Conservation (phyloP, 1,140 invertebrate species). For the Drosophila saltans region DNA sequence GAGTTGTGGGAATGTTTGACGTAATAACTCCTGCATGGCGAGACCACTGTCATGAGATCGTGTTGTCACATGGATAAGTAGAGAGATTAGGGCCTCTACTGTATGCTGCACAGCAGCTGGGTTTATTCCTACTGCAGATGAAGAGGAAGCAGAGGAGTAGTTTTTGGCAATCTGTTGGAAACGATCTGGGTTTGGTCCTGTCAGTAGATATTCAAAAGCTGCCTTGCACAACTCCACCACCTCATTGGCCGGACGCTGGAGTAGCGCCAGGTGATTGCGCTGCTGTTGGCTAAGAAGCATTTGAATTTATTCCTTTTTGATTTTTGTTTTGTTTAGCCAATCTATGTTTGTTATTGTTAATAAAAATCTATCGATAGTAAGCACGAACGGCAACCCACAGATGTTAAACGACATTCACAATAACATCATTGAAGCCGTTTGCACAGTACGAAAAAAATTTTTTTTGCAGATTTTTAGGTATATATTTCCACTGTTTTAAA, state of each 20-base stretch:
- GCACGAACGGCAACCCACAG: not conserved
- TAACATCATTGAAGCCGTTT: not conserved
- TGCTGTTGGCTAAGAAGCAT: constrained; percentile 62
- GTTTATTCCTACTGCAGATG: constrained; percentile 8
- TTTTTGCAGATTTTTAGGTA: too few species aligned
- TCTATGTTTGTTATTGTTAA: constrained; percentile 1
- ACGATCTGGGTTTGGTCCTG: constrained; percentile 60
- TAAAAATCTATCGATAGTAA: not conserved
- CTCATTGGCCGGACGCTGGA: constrained; percentile 56
- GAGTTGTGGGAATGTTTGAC: constrained; percentile 54
- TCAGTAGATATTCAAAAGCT: constrained; percentile 74
- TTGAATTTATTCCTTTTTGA: not conserved
- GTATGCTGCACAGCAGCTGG: constrained; percentile 46
- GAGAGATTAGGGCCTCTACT: constrained; percentile 71
- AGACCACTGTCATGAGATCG: constrained; percentile 31
- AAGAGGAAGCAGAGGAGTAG: constrained; percentile 26
- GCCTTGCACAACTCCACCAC: constrained; percentile 73
- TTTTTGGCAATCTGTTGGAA: constrained; percentile 66
- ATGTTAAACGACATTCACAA: not conserved
- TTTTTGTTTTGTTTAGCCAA: constrained; percentile 3
- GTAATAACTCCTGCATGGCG: constrained; percentile 34
- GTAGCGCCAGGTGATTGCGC: constrained; percentile 55
- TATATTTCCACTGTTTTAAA: too few species aligned
- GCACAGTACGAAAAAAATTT: not conserved
- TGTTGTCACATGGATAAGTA: constrained; percentile 72